Conservation (phyloP, 2,888 invertebrate species). For the Antheraea assamensis region DNA sequence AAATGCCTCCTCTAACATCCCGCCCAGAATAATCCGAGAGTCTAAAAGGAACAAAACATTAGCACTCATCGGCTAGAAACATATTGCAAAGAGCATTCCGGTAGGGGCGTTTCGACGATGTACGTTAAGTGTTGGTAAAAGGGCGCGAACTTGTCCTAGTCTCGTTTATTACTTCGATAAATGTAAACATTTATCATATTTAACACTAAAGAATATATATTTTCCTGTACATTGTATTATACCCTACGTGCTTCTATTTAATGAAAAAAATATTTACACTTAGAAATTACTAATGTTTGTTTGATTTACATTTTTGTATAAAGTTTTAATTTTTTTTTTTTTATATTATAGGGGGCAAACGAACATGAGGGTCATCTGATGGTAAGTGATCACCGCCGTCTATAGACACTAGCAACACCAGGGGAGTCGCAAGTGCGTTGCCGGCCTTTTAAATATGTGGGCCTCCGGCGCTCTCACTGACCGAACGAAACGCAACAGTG, state of each 20-base stretch:
- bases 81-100: not conserved
- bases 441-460: no score
- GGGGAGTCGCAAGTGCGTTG: no score
- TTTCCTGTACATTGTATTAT: not conserved
- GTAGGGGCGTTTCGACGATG: not conserved
- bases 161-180: not conserved
- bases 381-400: no score
- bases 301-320: no score
- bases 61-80: constrained; percentile 11
- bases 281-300: no score
- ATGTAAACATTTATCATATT: not conserved
- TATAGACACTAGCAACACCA: no score
- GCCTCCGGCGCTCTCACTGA: no score
- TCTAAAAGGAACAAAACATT: constrained; percentile 15
- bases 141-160: not conserved
- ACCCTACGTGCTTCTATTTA: not conserved
- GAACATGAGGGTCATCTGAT: no score
- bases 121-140: not conserved
- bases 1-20: constrained; percentile 32
- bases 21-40: constrained; percentile 26
- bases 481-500: no score
- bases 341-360: no score
- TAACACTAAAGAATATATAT: not conserved
- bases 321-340: no score
- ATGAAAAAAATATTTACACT: no score